Evolutionary conservation across 2,888 invertebrate species (phyloP).

Genomic region (Apamea monoglypha): DNA sequence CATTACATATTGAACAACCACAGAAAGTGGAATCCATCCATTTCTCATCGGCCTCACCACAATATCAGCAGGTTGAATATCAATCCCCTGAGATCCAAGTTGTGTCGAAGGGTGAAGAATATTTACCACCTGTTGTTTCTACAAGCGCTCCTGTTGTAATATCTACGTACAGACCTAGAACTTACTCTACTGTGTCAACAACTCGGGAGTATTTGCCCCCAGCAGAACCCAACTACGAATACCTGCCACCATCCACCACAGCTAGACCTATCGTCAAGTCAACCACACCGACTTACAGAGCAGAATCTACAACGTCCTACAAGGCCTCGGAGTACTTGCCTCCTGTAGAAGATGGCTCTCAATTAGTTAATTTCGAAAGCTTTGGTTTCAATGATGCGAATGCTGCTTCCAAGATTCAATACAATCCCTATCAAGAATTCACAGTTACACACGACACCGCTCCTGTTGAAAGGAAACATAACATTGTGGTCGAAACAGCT

Average conservation of each 20-base stretch:
- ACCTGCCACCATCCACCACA: slow-evolving; percentile 75
- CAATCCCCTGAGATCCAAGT: slow-evolving; percentile 85
- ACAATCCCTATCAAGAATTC: slow-evolving; percentile 81
- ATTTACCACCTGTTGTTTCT: slow-evolving; percentile 82
- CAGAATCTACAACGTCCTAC: slow-evolving; percentile 77
- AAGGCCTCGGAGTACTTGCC: slow-evolving; percentile 80
- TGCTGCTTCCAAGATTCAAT: slow-evolving; percentile 70
- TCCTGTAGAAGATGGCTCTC: slow-evolving; percentile 72
- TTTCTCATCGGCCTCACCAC: slow-evolving; percentile 75
- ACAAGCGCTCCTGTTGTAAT: slow-evolving; percentile 73
- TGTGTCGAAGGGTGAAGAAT: slow-evolving; percentile 84
- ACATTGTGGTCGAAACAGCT: slow-evolving; percentile 84
- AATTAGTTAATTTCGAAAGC: slow-evolving; percentile 75
- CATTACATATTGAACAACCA: slow-evolving; percentile 76
- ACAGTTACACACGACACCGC: slow-evolving; percentile 66
- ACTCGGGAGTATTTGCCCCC: slow-evolving; percentile 74
- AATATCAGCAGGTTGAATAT: slow-evolving; percentile 79
- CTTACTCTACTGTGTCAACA: slow-evolving; percentile 76
- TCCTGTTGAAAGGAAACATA: slow-evolving; percentile 81
- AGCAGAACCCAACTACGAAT: slow-evolving; percentile 63
- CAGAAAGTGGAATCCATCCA: slow-evolving; percentile 80
- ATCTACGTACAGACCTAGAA: slow-evolving; percentile 79
- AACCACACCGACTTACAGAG: slow-evolving; percentile 76
- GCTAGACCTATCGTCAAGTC: slow-evolving; percentile 74
- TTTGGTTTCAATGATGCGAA: slow-evolving; percentile 72